These are phyloP conservation scores for Camponotus floridanus DNA, from an alignment of 1,140 invertebrate species.

Conservation along the genomic window DNA sequence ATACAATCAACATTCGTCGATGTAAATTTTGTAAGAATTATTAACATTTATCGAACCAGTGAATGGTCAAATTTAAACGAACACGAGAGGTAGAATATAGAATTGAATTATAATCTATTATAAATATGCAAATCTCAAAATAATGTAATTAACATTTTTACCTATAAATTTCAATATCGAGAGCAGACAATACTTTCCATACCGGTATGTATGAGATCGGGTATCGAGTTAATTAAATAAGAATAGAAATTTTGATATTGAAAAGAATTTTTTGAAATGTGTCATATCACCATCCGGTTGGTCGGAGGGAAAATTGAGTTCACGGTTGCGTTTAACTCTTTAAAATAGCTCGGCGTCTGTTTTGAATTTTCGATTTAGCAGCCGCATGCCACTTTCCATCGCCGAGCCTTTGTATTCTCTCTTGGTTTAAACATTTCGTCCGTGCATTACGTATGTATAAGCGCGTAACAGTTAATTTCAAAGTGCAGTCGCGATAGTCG, in stretches of 20 bases:
- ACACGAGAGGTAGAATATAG: background rate
- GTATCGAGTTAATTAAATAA: conserved; percentile 33
- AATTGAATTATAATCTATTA: background rate
- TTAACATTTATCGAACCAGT: conserved; percentile 38
- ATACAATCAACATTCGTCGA: conserved; percentile 32
- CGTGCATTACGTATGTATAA: conserved; percentile 55
- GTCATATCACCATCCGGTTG: background rate
- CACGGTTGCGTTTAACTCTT: conserved; percentile 17
- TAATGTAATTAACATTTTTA: conserved; percentile 57
- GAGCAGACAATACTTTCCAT: background rate
- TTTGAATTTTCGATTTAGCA: conserved; percentile 60
- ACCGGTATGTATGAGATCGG: background rate
- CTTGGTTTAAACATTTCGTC: conserved; percentile 33
- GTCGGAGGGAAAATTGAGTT: conserved; percentile 32
- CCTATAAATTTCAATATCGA: conserved; percentile 40
- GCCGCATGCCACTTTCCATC: background rate
- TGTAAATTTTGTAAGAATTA: conserved; percentile 47
- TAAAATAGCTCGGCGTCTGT: conserved; percentile 46
- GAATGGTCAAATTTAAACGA: conserved; percentile 25
- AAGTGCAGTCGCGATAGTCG: conserved; percentile 50
- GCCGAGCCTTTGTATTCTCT: conserved; percentile 30
- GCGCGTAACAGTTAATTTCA: conserved; percentile 65
- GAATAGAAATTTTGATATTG: conserved; percentile 35
- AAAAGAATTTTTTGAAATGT: conserved; percentile 23
- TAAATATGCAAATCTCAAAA: conserved; percentile 47